Conservation (phyloP, 2,797 vertebrate species). For the Holocentrus rufus region DNA sequence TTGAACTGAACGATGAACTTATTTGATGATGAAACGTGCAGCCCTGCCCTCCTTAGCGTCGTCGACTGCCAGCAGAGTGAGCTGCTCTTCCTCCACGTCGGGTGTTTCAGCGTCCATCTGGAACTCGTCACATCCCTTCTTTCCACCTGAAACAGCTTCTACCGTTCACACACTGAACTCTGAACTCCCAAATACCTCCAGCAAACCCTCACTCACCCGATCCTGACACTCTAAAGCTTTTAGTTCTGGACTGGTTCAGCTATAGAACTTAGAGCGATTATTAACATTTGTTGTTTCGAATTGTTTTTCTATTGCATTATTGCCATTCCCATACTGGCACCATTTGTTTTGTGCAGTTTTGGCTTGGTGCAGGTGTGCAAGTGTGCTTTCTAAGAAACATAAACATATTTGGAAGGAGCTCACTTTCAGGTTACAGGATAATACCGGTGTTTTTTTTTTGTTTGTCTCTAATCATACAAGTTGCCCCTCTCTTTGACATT, state of each 20-base stretch:
- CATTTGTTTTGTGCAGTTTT: conserved; percentile 21
- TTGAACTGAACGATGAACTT: background rate
- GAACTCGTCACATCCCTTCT: conserved; percentile 34
- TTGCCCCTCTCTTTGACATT: background rate
- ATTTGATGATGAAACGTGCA: conserved; percentile 38
- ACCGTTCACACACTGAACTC: conserved; percentile 27
- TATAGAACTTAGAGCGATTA: conserved; percentile 37
- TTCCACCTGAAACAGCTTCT: conserved; percentile 29
- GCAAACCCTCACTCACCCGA: conserved; percentile 41
- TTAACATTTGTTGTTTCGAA: conserved; percentile 10
- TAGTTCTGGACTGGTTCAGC: conserved; percentile 49
- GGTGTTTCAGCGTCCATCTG: conserved; percentile 35
- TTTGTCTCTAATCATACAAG: conserved; percentile 11
- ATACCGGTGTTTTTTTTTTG: conserved; percentile 36
- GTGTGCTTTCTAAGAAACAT: background rate
- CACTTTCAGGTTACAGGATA: conserved; percentile 42
- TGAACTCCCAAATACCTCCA: background rate
- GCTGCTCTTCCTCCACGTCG: conserved; percentile 42
- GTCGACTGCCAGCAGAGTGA: conserved; percentile 39
- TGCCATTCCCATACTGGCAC: conserved; percentile 27
- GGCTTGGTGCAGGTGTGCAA: conserved; percentile 29
- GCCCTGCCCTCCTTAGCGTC: conserved; percentile 8
- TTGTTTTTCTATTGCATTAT: conserved; percentile 40
- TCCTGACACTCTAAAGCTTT: conserved; percentile 41
- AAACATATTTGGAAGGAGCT: conserved; percentile 27